phyloP scores from a whole-genome alignment of 2,888 invertebrate species.

The Hedya salicella region DNA sequence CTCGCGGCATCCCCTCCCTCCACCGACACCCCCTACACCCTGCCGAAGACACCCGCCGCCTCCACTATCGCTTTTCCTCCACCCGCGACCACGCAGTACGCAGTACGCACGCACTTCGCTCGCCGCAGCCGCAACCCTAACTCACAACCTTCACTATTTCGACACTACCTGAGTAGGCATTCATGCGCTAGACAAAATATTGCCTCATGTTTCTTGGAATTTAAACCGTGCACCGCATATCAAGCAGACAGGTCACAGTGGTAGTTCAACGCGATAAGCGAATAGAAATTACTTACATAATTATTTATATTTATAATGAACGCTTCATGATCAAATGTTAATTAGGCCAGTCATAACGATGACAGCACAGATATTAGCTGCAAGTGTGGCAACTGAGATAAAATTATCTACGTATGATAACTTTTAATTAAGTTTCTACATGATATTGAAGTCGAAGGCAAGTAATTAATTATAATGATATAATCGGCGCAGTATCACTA shows the following conservation, averaged over 20 bases:
- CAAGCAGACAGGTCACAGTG: slow-evolving; percentile 70
- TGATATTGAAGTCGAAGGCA: not conserved
- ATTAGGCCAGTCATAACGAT: slow-evolving; percentile 62
- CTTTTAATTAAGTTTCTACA: slow-evolving; percentile 21
- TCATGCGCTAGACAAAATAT: slow-evolving; percentile 62
- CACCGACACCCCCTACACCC: slow-evolving; percentile 57
- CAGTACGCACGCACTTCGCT: slow-evolving; percentile 2
- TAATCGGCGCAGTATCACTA: slow-evolving; percentile 24
- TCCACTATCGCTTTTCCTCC: slow-evolving; percentile 48
- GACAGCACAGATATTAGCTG: slow-evolving; percentile 20
- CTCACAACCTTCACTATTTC: slow-evolving; percentile 30
- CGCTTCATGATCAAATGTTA: slow-evolving; percentile 55
- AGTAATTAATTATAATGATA: slow-evolving; percentile 21
- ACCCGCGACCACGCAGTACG: slow-evolving; percentile 7
- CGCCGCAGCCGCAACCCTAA: slow-evolving; percentile 4
- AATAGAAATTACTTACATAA: slow-evolving; percentile 54
- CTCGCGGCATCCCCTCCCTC: slow-evolving; percentile 51
- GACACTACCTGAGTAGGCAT: slow-evolving; percentile 43
- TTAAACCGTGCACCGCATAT: slow-evolving; percentile 62
- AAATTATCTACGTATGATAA: slow-evolving; percentile 30
- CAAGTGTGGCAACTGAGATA: slow-evolving; percentile 33
- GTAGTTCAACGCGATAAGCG: slow-evolving; percentile 69
- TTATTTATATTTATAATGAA: slow-evolving; percentile 34
- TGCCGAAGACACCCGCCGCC: slow-evolving; percentile 49
- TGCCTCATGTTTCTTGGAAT: slow-evolving; percentile 66